Evolutionary conservation across 2,797 vertebrate genomes (phyloP).

Genomic region (Chrosomus eos): DNA sequence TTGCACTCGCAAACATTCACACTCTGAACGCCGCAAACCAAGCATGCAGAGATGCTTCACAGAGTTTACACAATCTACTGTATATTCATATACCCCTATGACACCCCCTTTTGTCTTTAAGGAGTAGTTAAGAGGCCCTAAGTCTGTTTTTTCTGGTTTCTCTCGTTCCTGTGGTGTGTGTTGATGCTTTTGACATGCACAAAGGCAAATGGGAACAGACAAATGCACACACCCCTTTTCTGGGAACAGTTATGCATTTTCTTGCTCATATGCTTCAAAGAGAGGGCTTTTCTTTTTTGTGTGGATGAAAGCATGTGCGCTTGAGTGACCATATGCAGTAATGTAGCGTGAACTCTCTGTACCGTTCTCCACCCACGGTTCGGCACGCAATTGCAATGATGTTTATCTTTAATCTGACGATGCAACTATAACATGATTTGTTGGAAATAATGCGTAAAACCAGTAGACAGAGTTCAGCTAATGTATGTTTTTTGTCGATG

Average conservation of each 20-base stretch:
- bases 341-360: slow-evolving; percentile 12
- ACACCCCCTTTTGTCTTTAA: slow-evolving; percentile 19
- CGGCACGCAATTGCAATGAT: too few species aligned
- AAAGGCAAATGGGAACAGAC: slow-evolving; percentile 33
- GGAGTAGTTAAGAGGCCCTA: slow-evolving; percentile 13
- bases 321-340: slow-evolving; percentile 53
- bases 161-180: background rate
- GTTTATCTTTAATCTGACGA: too few species aligned
- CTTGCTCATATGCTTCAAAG: slow-evolving; percentile 59
- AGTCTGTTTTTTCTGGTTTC: background rate
- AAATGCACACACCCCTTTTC: slow-evolving; percentile 22
- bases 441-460: too few species aligned
- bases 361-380: too few species aligned
- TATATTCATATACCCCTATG: slow-evolving; percentile 10
- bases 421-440: too few species aligned
- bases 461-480: too few species aligned
- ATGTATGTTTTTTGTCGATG: too few species aligned
- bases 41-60: slow-evolving; percentile 14
- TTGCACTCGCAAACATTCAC: background rate
- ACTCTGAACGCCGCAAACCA: slow-evolving; percentile 23
- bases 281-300: slow-evolving; percentile 31
- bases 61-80: slow-evolving; percentile 5
- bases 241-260: slow-evolving; percentile 48
- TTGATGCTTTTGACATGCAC: slow-evolving; percentile 14
- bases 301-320: slow-evolving; percentile 25